Base-by-base conservation (phyloP, 2,888 invertebrate genomes). In the Caenorhabditis japonica region DNA sequence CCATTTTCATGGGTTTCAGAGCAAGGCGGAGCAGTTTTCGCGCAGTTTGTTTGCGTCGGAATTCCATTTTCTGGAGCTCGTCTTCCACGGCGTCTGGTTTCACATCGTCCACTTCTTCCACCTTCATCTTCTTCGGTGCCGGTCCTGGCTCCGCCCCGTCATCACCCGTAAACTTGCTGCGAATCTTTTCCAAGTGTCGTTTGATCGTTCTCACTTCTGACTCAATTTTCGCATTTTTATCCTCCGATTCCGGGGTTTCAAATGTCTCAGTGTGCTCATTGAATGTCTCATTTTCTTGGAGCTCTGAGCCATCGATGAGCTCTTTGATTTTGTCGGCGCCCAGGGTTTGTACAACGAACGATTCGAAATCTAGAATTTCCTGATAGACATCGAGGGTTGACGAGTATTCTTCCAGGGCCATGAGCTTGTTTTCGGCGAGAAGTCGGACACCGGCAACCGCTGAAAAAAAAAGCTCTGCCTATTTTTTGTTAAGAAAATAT, bases 1-100 rank as follows among this genome's bases (percentile, higher is more conserved):
- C 66, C 51, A 66, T 51, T 21, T 13, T 25, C 13, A 66, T 34
- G 0, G 49, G 56, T 10, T 51, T 15, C 3, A 51, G 13, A 3
- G 66, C 66, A 4, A 23, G 4, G 0, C 10, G 4, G 2, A 43
- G 56, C 17, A 58, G 17, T 44, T 43, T 39, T 15, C 17, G n/a
- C 3, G 12, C 7, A 15, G 25, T 19, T 4, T 13, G 21, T 15
- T 41, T 13, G 12, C 36, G n/a, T 19, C 34, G 27, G n/a, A n/a
- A n/a, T n/a, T n/a, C n/a, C n/a, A n/a, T n/a, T n/a, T n/a, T n/a
- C n/a, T n/a, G n/a, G n/a, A n/a, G n/a, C n/a, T n/a, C n/a, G n/a
- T n/a, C n/a, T n/a, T n/a, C n/a, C 17, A 30, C 19, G 33, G 44
- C 55, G 17, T 62, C 61, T 12, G 30, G 13, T 13, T 38, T 10